phyloP scores from a whole-genome alignment of 2,113 vertebrate species.

The Albula glossodonta region DNA sequence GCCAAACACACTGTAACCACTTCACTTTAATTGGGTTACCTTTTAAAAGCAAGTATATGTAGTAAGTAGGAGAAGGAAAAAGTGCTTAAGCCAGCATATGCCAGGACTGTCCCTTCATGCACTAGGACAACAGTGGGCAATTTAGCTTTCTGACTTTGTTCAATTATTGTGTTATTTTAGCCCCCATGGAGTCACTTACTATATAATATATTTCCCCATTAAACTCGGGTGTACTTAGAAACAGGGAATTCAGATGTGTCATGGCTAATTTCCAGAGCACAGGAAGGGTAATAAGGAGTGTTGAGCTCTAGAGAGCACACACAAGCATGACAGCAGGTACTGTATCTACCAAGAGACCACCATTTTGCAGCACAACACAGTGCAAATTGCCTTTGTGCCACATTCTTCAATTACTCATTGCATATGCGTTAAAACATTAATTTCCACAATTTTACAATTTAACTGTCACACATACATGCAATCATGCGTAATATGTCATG shows the following conservation, averaged over 20 bases:
- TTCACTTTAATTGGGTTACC: conserved; percentile 28
- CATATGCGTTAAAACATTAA: too few species aligned
- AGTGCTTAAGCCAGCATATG: conserved; percentile 29
- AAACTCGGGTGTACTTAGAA: background rate
- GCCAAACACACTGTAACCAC: conserved; percentile 4
- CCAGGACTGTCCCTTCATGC: background rate
- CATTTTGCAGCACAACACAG: too few species aligned
- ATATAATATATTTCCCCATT: background rate
- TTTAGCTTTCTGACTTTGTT: background rate
- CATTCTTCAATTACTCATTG: too few species aligned
- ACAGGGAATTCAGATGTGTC: background rate
- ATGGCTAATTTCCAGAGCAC: background rate
- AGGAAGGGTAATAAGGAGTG: background rate
- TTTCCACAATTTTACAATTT: too few species aligned
- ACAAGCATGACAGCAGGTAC: background rate
- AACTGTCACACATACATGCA: too few species aligned
- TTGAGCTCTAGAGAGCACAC: background rate
- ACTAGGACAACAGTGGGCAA: background rate
- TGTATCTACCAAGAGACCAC: background rate
- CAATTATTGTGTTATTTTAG: background rate
- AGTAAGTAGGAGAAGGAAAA: background rate
- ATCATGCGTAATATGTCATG: too few species aligned
- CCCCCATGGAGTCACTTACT: background rate
- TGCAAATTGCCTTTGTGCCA: too few species aligned
- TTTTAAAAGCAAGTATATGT: conserved; percentile 42